These are phyloP conservation scores for Hylaea fasciaria DNA, from an alignment of 2,888 invertebrate species.

Conservation along the genomic window DNA sequence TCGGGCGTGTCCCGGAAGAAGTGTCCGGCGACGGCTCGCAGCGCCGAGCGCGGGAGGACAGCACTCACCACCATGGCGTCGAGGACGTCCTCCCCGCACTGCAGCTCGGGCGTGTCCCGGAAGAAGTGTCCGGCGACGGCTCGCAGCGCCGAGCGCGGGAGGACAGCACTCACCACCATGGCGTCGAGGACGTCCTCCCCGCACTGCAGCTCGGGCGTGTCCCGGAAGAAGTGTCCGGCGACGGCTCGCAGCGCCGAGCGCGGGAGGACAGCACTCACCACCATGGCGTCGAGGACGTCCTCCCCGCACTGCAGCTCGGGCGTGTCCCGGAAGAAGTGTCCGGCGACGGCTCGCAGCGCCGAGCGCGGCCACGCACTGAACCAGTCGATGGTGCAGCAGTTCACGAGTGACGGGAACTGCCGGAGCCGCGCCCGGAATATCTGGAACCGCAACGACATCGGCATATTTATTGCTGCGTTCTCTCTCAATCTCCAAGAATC, in stretches of 20 bases:
- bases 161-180: neutral
- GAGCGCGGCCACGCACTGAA: slow-evolving; percentile 95
- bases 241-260: no score
- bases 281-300: slow-evolving; percentile 87
- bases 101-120: no score
- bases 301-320: slow-evolving; percentile 86
- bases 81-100: no score
- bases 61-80: no score
- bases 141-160: no score
- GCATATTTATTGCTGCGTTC: no score
- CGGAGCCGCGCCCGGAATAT: slow-evolving; percentile 91
- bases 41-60: no score
- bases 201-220: slow-evolving; percentile 53
- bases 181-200: slow-evolving; percentile 49
- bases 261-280: slow-evolving; percentile 75
- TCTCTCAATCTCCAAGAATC: no score
- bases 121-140: no score
- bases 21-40: no score
- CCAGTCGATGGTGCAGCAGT: slow-evolving; percentile 97
- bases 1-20: no score
- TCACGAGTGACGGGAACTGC: slow-evolving; percentile 95
- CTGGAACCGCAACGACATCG: slow-evolving; percentile 44
- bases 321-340: slow-evolving; percentile 88
- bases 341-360: slow-evolving; percentile 93
- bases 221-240: slow-evolving; percentile 74